Base-by-base conservation (phyloP, 2,113 vertebrate species). In the Bos javanicus region DNA sequence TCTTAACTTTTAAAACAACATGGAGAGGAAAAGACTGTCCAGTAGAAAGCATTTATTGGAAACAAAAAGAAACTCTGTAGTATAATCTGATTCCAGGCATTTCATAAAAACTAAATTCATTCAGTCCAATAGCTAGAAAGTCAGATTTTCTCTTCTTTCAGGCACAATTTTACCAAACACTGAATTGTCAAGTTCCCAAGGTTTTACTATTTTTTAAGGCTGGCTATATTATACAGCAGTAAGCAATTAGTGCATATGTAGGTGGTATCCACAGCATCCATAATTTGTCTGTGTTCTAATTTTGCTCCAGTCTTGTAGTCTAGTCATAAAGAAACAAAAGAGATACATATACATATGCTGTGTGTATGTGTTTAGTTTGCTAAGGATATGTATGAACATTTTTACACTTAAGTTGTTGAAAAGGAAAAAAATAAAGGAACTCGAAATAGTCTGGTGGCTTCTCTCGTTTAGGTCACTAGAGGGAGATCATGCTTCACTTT, bases 401-500 rank as follows among this genome's bases (percentile, higher is more conserved):
- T 85, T 82, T 74, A n/a, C 13, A 28, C 39, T 95, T 91, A 71
- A 46, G 11, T 36, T 93, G 8, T 81, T 84, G 16, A 71, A 94
- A 90, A 82, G 5, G 19, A 26, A 16, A 46, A 46, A 39, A 57
- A 39, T 57, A 91, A 54, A 87, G 2, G 30, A 92, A 87, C 25
- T 39, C 14, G 36, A n/a, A 21, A 89, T 83, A 83, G 52, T 62
- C 14, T 91, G 26, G 59, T 76, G 78, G 89, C 52, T 97, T 90
- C 3, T 87, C 92, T 85, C 52, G 4, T 86, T 94, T 92, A 74
- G 56, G 52, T 39, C 98, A 97, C 96, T 84, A 98, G 98, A 96
- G 97, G 97, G 98, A 54, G 92, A 91, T 81, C 87, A 81, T 3
- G 92, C 86, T 90, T 92, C 88, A 97, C 39, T 94, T 97, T 96